Evolutionary conservation across 2,888 invertebrate genomes (phyloP), one percentile per base, ranked within the genome.

Genomic region (Euzetes globulus): DNA sequence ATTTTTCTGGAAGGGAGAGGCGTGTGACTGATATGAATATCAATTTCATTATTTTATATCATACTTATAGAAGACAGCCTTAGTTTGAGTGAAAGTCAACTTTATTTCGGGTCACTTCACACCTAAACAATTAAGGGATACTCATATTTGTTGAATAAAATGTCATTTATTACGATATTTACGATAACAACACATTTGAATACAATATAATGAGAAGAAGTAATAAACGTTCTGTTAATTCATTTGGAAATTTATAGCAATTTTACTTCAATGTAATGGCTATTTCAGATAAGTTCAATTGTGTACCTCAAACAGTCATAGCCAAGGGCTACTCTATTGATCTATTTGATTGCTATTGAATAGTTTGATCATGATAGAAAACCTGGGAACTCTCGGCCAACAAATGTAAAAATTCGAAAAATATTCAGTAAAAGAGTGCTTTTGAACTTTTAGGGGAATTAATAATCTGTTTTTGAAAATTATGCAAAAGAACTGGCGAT

Each of bases 71-170:
- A 9, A 63, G 15, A 1, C 6, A 22, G 6, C 17, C 4, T 58
- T 58, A 5, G 58, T 19, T 22, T 58, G 22, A 25, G 5, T 22
- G 19, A 63, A 3, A 37, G 2, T n/a, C 41, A 5, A 41, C 9
- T 17, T 15, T 25, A 15, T 37, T 65, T 65, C 37, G 65, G 65
- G 37, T 65, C 65, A 65, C 41, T 65, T 65, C 37, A 65, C 65
- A 65, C 65, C 37, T 65, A 33, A 65, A 65, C 65, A 65, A 65
- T 65, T 65, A 65, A 1, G 41, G n/a, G n/a, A 22, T 60, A 60
- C 11, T 65, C 37, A 37, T 37, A 65, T 65, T 63, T 63, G n/a
- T 58, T 9, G 22, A 22, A 58, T 22, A 15, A 22, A 63, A 63
- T 33, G 27, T 63, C 63, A 58, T 58, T 63, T 27, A 15, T n/a